Base-by-base conservation (phyloP, 2,113 vertebrate genomes). In the Dolichotis patagonum region DNA sequence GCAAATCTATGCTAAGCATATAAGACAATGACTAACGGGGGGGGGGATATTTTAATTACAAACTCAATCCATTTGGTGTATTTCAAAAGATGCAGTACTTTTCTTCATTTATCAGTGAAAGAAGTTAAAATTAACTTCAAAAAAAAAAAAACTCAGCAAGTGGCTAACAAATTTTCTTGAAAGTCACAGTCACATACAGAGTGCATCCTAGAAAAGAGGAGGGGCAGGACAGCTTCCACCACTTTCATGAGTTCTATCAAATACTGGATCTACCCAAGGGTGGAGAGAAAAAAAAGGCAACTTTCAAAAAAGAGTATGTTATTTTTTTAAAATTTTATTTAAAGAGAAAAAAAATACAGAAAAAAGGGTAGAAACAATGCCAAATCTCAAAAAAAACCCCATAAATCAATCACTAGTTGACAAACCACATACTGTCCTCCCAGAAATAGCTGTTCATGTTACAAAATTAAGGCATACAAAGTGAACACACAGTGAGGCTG, bases 231-330 rank as follows among this genome's bases (percentile, higher is more conserved):
- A 93, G 93, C 75, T 58, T 94, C 97, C 97, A 98, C 96, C 96
- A 92, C 96, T 93, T 96, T 85, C 97, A 98, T 93, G 97, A 98
- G 95, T 98, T 98, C 98, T 22, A 96, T 97, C 97, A 90, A 97
- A 97, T 86, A 97, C 97, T 96, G 94, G 91, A 97, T 98, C 98
- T 98, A 97, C 97, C 94, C 89, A 97, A 97, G 97, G 96, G 96
- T 96, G 97, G 96, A 98, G 96, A 98, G 96, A 97, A 92, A 98
- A 93, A 98, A 91, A 98, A 98, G 98, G 98, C 98, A 98, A 98
- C 98, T 98, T 98, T 96, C 93, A 96, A 97, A 98, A 98, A 98
- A 98, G 98, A 98, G 98, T 89, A 92, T n/a, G n/a, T n/a, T n/a
- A n/a, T n/a, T n/a, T n/a, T n/a, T n/a, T n/a, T n/a, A n/a, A n/a